Base-by-base conservation (phyloP, 2,797 vertebrate genomes). In the Lutjanus argentimaculatus region DNA sequence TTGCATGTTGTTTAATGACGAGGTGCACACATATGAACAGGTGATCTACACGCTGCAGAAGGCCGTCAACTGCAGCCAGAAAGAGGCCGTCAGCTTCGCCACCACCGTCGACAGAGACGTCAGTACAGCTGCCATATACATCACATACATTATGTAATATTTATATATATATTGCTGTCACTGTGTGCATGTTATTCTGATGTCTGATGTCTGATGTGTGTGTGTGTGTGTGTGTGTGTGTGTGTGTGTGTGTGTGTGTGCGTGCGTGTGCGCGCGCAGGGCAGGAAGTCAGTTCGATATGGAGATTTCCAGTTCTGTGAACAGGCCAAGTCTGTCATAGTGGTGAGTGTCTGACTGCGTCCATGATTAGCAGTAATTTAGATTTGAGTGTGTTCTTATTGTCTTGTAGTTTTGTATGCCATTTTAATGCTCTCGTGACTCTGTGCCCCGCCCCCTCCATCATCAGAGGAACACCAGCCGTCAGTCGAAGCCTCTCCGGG, bases 1-100 rank as follows among this genome's bases (percentile, higher is more conserved):
- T 91, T 99, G 98, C 93, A 99, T 99, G 98, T 91, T 99, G 91
- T 99, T 99, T 81, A 99, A 99, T 74, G 98, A 99, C 88, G 98
- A 99, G 87, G 98, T 99, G 59, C 98, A 99, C 91, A 99, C 98
- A 0, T 99, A 99, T 21, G 98, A 99, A n/a, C 98, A 99, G 92
- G 98, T 99, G 73, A 99, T 99, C 93, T 99, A 98, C 92, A 99
- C 98, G 0, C 96, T 99, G 84, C 98, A 99, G 92, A 99, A 99
- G 91, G 98, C 98, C 9, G 98, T 99, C 59, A 98, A 94, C 95
- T 99, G 98, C 91, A 97, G 96, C 1, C 98, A 99, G 88, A 99
- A 99, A 62, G 98, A 99, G 88, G 98, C 98, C 0, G 96, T 98
- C 89, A 97, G 97, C 89, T 99, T 99, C 80, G 98, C 98, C 85